Base-by-base conservation (phyloP, 2,113 vertebrate genomes). In the Tapirus terrestris region DNA sequence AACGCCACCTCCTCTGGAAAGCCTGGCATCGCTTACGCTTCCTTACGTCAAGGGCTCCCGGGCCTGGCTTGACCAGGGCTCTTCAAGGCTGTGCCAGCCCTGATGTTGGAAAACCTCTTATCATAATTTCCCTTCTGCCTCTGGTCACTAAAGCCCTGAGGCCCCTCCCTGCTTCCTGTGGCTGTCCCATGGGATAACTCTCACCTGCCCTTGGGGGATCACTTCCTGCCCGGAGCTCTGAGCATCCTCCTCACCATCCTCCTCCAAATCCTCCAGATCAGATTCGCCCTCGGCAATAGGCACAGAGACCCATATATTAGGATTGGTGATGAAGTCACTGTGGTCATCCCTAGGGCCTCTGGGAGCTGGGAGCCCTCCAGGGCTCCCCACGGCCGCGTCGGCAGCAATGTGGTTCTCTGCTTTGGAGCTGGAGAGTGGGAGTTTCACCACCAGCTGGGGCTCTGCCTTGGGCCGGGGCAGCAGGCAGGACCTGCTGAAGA, bases 261-360 rank as follows among this genome's bases (percentile, higher is more conserved):
- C 99, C 82, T 99, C 99, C 0, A 98, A 98, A 76, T 99, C 99
- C 45, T 99, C 99, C 5, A 99, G 99, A 29, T 99, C 99, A 0
- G 99, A 99, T 96, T 99, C 99, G 3, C 98, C 99, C 18, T 99
- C 99, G 0, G 99, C 99, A 33, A 99, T 99, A 73, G 99, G 99
- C 56, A 99, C 99, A 8, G 99, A 99, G 84, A 99, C 98, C 61
- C 99, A 99, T 58, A 99, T 9, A 6, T 97, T 98, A 4, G 99
- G 99, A 53, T 99, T 99, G n/a, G 98, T 99, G 98, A 99, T 98
- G 97, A 99, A 99, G 96, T 99, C 99, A 60, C 99, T 98, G 48
- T 97, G 97, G 13, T 99, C 98, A 4, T 98, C 97, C 18, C 94
- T 92, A 6, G 94, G 97, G 75, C 97, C 98, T n/a, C 13, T 11